Conservation (phyloP, 2,113 vertebrate genomes). For the Eublepharis macularius region DNA sequence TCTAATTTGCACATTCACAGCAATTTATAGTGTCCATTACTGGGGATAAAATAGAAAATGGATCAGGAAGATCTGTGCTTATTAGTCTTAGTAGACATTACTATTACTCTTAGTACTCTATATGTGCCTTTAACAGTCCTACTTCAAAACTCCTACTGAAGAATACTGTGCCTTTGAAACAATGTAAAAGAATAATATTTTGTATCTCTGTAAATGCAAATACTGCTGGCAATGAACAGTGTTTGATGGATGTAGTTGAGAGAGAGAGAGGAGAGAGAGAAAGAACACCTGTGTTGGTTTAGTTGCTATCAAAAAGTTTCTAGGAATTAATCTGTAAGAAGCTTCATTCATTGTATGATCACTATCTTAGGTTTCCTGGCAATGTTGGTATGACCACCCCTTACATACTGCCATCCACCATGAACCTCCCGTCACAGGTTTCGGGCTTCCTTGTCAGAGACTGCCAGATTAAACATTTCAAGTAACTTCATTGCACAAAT, state of each 20-base stretch:
- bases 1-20: not conserved
- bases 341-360: not conserved
- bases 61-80: not conserved
- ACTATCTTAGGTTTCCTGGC: not conserved
- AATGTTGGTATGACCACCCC: too few species aligned
- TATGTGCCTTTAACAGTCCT: not conserved
- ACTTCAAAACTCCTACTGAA: not conserved
- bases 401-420: too few species aligned
- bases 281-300: not conserved
- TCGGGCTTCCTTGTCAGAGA: too few species aligned
- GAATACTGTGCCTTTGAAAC: not conserved
- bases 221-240: not conserved
- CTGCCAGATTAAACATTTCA: too few species aligned
- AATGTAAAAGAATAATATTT: not conserved
- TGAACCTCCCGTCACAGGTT: too few species aligned
- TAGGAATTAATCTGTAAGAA: not conserved
- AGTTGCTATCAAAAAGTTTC: not conserved
- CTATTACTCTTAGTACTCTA: not conserved
- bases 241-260: too few species aligned
- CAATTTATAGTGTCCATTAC: conserved; percentile 6
- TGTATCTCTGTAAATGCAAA: not conserved
- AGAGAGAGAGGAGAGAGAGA: not conserved
- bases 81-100: not conserved
- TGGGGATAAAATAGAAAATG: not conserved
- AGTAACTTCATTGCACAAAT: too few species aligned